Percentiles rank a stretch among this genome's conserved stretches.
Conservation (phyloP, 1,140 invertebrate genomes). For the Drosophila albomicans region DNA sequence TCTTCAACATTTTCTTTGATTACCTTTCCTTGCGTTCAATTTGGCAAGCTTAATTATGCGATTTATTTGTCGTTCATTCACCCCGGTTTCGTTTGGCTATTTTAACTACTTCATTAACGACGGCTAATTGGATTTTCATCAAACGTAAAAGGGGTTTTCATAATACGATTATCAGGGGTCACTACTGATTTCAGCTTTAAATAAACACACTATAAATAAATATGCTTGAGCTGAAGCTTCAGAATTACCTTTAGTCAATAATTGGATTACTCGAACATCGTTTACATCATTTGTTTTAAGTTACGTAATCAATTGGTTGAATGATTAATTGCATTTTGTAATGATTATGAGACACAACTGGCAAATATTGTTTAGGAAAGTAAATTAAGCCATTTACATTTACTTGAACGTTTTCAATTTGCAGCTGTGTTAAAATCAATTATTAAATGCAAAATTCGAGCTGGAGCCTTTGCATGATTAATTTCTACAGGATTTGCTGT, state of each 20-base stretch:
- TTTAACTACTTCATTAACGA: conserved; percentile 4
- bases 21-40: not conserved
- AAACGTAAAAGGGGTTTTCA: not conserved
- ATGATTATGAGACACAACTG: not conserved
- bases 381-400: not conserved
- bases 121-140: conserved; percentile 13
- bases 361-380: not conserved
- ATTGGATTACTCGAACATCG: not conserved
- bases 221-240: not conserved
- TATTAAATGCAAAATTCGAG: too few species aligned
- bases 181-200: not conserved
- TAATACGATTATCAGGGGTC: not conserved
- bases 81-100: not conserved
- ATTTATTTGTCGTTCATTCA: not conserved
- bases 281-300: not conserved
- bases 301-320: not conserved
- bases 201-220: not conserved
- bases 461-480: too few species aligned
- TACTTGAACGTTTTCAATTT: too few species aligned
- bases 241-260: not conserved
- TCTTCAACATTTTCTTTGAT: not conserved
- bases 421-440: not conserved
- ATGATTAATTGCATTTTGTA: not conserved
- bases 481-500: too few species aligned
- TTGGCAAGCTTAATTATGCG: not conserved